Evolutionary conservation across 1,140 invertebrate genomes (phyloP), one percentile per base, ranked within the genome.

Genomic region (Drosophila chauvacae): DNA sequence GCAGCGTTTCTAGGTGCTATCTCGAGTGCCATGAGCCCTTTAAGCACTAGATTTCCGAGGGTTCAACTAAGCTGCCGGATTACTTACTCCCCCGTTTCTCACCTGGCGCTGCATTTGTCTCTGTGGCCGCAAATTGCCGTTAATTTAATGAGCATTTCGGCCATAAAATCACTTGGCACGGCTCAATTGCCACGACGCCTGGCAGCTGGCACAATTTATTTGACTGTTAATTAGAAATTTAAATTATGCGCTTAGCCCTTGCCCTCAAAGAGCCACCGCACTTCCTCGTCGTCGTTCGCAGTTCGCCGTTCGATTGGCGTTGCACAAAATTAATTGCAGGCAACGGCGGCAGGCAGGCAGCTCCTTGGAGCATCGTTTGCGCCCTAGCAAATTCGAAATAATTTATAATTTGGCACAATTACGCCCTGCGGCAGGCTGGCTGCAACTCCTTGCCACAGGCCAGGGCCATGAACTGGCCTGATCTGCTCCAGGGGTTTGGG

Each of bases 331-430:
- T 87, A 87, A 87, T 87, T 87, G 84, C 83, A 88, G 60, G 51
- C 77, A 66, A 72, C 37, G 50, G 33, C 62, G 47, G 53, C 64
- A 26, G 47, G 47, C 64, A 26, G 26, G 35, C 51, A 58, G 30
- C 20, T 58, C 45, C 63, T 76, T 51, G 37, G 63, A 80, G 63
- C 42, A 59, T 75, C 83, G 64, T 87, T 80, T 83, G 80, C 64
- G 73, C 72, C 71, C 70, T 87, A 60, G 83, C 80, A 80, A 87
- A 88, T 77, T 63, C 84, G 72, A 87, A 87, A 87, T 87, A 87
- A 87, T 87, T 88, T 88, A 87, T 87, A 87, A 87, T 87, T 88
- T 88, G 84, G 80, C 80, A 88, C 84, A 88, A 87, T 83, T 87
- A 88, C 80, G 68, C 61, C 68, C 77, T 77, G 80, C 76, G 79